These are phyloP conservation scores for Anguilla megastoma DNA, from an alignment of 2,797 vertebrate species.

Conservation along the genomic window DNA sequence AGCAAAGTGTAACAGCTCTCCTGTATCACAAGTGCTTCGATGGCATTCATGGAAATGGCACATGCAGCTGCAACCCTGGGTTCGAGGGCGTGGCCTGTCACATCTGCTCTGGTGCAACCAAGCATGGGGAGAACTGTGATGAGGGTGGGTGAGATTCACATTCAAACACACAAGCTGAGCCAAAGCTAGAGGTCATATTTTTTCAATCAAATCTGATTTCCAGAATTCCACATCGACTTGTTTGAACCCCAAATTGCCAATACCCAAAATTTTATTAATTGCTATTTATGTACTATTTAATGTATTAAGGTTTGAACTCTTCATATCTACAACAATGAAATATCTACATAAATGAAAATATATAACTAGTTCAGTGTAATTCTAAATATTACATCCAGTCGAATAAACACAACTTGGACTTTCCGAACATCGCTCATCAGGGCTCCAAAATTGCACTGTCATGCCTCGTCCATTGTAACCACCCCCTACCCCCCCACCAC, in stretches of 20 bases:
- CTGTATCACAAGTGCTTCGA: constrained; percentile 82
- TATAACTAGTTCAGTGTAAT: background rate
- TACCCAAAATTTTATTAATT: too few relatives aligned
- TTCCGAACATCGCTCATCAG: background rate
- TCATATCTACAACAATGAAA: background rate
- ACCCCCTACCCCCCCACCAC: background rate
- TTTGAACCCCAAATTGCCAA: too few relatives aligned
- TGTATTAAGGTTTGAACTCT: background rate
- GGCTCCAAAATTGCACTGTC: background rate
- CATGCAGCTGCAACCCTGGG: constrained; percentile 79
- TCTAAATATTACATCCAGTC: background rate
- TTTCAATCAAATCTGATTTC: background rate
- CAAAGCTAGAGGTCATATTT: background rate
- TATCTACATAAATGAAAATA: too few relatives aligned
- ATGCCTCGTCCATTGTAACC: background rate
- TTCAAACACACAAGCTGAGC: too few relatives aligned
- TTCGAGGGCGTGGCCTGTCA: constrained; percentile 90
- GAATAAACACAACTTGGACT: background rate
- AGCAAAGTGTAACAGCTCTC: background rate
- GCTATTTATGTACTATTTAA: too few relatives aligned
- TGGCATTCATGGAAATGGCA: constrained; percentile 83
- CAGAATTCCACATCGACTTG: too few relatives aligned
- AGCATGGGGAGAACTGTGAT: constrained; percentile 85
- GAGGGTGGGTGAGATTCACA: constrained; percentile 73
- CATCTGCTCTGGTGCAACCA: constrained; percentile 82